Conservation (phyloP, 2,113 vertebrate genomes). For the Indicator maculatus region DNA sequence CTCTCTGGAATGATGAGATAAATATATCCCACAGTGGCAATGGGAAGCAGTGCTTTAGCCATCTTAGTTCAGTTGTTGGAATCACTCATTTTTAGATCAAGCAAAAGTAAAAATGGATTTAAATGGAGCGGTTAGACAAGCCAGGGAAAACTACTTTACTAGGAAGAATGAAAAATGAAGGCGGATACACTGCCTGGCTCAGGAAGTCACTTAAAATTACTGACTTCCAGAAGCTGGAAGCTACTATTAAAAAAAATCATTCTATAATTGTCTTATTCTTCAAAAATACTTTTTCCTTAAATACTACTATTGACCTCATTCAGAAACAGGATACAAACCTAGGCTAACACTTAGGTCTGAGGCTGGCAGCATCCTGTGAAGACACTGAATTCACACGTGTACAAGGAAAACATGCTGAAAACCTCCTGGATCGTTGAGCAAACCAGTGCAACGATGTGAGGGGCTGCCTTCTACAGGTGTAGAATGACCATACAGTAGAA, state of each 20-base stretch:
- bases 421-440: neutral
- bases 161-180: neutral
- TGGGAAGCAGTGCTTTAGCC: neutral
- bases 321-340: neutral
- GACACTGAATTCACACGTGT: neutral
- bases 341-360: neutral
- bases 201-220: neutral
- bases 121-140: neutral
- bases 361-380: neutral
- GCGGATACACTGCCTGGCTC: neutral
- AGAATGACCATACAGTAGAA: accelerated
- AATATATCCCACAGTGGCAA: neutral
- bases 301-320: neutral
- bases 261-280: neutral
- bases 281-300: neutral
- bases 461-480: neutral
- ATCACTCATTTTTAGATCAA: neutral
- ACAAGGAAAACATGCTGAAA: neutral
- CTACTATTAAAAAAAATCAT: neutral
- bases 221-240: neutral
- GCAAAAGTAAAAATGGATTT: neutral
- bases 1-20: neutral
- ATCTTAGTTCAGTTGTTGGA: neutral
- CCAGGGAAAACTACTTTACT: neutral
- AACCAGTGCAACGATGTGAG: neutral